Evolutionary conservation across 2,797 vertebrate species (phyloP), one percentile per base, ranked within the genome.

Genomic region (Chromis chromis): DNA sequence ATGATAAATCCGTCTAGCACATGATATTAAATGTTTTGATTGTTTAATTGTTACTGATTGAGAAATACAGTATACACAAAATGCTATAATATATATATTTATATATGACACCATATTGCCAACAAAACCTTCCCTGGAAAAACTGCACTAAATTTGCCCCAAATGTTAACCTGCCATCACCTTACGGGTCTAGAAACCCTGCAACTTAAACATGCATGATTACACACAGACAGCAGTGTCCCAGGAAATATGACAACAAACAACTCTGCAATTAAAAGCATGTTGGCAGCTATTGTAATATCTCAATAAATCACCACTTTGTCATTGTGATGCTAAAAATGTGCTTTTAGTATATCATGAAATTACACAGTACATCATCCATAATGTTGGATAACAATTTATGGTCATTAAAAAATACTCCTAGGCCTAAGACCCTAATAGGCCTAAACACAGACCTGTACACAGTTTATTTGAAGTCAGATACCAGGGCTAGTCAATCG

Each of bases 191-290:
- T 50, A 57, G 28, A 71, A 55, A 71, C 61, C 76, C 74, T 59
- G 74, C 74, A 82, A 74, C 63, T 48, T 67, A 61, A 88, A 88
- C 88, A 88, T 90, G 89, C 82, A 83, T 85, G 87, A 65, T 63
- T 67, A 74, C 73, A 84, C 58, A 79, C 53, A 81, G 66, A 85
- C 79, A 80, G 46, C 63, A 69, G 70, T 40, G 71, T 85, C 50
- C 46, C 33, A 69, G 36, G 50, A 55, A 65, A 60, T 49, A n/a
- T 71, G 66, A 68, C 57, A 69, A 28, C n/a, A 66, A 71, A 70
- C 14, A 72, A 48, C 36, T 72, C 57, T 31, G 4, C 44, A 46
- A 0, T 70, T 19, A 4, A 8, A 33, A 21, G 4, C 8, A 52
- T 66, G 55, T 44, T 54, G 14, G 42, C 13, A 40, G 10, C 1